phyloP scores from a whole-genome alignment of 2,797 vertebrate genomes.

The Hydrolagus colliei region DNA sequence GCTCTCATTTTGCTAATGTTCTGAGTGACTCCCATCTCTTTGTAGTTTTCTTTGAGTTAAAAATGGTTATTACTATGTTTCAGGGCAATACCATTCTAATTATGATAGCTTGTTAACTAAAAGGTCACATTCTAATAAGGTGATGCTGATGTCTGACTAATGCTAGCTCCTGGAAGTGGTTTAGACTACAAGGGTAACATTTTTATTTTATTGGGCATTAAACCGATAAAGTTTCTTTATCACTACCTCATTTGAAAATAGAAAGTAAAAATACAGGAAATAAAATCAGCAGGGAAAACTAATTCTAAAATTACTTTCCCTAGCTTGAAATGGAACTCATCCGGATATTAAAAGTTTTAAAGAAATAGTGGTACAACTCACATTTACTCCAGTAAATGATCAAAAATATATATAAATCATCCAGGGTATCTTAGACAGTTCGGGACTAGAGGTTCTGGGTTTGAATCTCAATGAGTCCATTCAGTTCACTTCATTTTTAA shows the following conservation, averaged over 20 bases:
- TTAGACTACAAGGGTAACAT: neutral
- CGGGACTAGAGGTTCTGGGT: too few relatives aligned
- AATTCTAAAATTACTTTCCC: too few relatives aligned
- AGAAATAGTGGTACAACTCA: too few relatives aligned
- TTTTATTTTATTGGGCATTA: neutral
- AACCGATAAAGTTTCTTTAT: neutral
- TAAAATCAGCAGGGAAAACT: neutral
- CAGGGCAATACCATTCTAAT: neutral
- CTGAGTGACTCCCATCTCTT: neutral
- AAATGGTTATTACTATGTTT: constrained; percentile 6
- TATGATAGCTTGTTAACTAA: neutral
- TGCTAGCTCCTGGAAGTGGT: neutral
- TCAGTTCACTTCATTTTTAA: too few relatives aligned
- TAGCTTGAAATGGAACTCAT: too few relatives aligned
- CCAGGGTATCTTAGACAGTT: too few relatives aligned
- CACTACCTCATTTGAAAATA: neutral
- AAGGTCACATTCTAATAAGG: neutral
- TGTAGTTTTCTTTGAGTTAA: neutral
- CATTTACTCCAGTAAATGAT: too few relatives aligned
- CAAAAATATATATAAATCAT: too few relatives aligned
- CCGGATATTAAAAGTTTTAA: too few relatives aligned
- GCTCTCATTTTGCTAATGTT: neutral
- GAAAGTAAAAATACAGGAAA: neutral
- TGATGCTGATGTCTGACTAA: neutral
- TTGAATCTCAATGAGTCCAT: too few relatives aligned